phyloP scores from a whole-genome alignment of 2,113 vertebrate genomes.

The Atrichornis clamosus region DNA sequence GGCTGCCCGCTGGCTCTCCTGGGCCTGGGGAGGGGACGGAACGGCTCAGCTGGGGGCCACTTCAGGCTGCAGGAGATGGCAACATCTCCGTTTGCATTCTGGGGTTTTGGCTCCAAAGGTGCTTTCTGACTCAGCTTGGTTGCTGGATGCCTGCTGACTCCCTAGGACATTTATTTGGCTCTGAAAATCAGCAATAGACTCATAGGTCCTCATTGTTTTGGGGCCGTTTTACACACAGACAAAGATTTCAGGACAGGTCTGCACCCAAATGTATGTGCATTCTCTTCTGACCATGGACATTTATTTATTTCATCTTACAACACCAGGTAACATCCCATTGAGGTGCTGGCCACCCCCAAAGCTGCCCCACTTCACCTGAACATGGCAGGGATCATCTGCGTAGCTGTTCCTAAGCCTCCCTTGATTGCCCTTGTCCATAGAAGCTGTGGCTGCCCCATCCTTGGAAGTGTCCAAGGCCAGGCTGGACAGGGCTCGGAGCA shows the following conservation, averaged over 20 bases:
- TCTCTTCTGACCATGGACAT: background rate
- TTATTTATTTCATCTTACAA: background rate
- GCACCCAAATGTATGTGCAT: background rate
- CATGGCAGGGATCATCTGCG: background rate
- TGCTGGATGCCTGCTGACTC: background rate
- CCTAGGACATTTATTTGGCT: background rate
- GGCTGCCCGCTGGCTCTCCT: background rate
- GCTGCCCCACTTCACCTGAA: background rate
- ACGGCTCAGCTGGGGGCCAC: background rate
- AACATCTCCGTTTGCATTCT: fast-evolving
- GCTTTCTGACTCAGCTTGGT: background rate
- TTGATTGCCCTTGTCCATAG: background rate
- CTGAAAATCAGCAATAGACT: background rate
- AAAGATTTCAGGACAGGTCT: background rate
- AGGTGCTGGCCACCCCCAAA: background rate
- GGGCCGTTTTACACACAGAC: background rate
- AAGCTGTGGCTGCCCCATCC: background rate
- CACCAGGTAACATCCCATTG: background rate
- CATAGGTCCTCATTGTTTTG: background rate
- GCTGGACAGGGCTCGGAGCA: fast-evolving
- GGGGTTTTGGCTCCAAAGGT: background rate
- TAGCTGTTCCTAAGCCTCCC: background rate
- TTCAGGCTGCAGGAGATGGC: background rate
- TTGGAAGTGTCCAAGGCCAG: background rate
- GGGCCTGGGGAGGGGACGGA: background rate